Evolutionary conservation across 2,113 vertebrate genomes (phyloP).

Genomic region (Entosphenus tridentatus): DNA sequence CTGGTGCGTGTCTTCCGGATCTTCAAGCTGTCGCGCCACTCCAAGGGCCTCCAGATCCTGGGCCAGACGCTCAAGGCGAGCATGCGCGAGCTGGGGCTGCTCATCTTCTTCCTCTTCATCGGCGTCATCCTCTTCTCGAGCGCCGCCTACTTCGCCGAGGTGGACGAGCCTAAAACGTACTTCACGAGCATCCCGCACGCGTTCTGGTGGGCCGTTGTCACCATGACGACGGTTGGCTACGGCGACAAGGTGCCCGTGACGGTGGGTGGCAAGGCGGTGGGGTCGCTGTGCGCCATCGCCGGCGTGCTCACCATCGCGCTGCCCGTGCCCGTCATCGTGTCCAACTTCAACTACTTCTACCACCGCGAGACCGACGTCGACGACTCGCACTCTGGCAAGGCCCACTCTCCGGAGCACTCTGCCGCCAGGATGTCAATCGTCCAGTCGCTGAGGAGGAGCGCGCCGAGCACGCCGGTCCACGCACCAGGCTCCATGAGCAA

Average conservation of each 20-base stretch:
- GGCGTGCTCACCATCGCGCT: conserved; percentile 5
- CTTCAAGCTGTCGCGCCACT: conserved; percentile 11
- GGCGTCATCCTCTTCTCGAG: conserved; percentile 5
- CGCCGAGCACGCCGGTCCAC: too few species aligned
- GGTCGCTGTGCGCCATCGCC: neutral
- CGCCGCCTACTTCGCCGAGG: conserved; percentile 3
- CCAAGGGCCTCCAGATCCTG: conserved; percentile 5
- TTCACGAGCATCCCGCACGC: conserved; percentile 3
- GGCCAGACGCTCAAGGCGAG: conserved; percentile 6
- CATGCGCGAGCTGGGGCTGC: conserved; percentile 3
- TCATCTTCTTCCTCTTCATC: conserved; percentile 6
- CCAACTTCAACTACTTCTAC: conserved; percentile 5
- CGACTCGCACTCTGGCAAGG: neutral
- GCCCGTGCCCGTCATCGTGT: conserved; percentile 2
- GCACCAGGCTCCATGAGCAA: too few species aligned
- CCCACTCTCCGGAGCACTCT: too few species aligned
- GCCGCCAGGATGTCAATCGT: too few species aligned
- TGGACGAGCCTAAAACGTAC: neutral
- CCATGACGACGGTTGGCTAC: conserved; percentile 1
- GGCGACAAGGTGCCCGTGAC: neutral
- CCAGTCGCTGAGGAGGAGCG: too few species aligned
- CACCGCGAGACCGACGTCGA: neutral
- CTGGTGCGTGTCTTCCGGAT: conserved; percentile 30
- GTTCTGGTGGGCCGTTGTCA: conserved; percentile 5
- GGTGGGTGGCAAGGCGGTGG: neutral